phyloP scores from a whole-genome alignment of 2,888 invertebrate species.

The Callosobruchus maculatus region DNA sequence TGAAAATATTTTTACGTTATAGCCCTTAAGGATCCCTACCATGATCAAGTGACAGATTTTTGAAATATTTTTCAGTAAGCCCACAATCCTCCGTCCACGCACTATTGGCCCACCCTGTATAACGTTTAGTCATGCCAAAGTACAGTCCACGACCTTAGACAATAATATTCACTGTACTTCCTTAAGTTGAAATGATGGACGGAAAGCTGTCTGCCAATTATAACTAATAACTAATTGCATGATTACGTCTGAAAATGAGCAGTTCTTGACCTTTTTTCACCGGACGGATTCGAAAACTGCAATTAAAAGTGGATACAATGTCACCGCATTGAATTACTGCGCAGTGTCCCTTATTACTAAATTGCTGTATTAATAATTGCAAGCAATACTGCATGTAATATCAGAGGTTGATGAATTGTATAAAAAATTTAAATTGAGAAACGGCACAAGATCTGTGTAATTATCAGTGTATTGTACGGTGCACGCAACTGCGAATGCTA shows the following conservation, averaged over 20 bases:
- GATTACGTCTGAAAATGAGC: not conserved
- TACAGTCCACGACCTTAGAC: not conserved
- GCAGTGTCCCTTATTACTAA: not conserved
- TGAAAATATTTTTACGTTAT: too few species aligned
- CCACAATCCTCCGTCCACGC: too few species aligned
- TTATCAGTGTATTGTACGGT: not conserved
- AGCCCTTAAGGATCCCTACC: too few species aligned
- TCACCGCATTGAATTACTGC: not conserved
- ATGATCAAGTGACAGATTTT: too few species aligned
- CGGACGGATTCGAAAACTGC: not conserved
- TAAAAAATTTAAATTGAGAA: not conserved
- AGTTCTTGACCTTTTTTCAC: not conserved
- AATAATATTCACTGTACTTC: not conserved
- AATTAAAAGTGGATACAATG: not conserved
- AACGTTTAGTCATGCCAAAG: not conserved
- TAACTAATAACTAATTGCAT: not conserved
- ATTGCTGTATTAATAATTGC: not conserved
- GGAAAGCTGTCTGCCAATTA: not conserved
- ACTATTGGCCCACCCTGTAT: too few species aligned
- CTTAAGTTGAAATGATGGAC: not conserved
- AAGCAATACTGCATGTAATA: not conserved
- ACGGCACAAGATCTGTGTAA: slow-evolving; percentile 1
- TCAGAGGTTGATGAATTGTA: not conserved
- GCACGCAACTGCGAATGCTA: not conserved
- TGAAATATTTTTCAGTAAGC: too few species aligned